Evolutionary conservation across 2,888 invertebrate genomes (phyloP), one percentile per base, ranked within the genome.

Genomic region (Monoplex corrugatus): DNA sequence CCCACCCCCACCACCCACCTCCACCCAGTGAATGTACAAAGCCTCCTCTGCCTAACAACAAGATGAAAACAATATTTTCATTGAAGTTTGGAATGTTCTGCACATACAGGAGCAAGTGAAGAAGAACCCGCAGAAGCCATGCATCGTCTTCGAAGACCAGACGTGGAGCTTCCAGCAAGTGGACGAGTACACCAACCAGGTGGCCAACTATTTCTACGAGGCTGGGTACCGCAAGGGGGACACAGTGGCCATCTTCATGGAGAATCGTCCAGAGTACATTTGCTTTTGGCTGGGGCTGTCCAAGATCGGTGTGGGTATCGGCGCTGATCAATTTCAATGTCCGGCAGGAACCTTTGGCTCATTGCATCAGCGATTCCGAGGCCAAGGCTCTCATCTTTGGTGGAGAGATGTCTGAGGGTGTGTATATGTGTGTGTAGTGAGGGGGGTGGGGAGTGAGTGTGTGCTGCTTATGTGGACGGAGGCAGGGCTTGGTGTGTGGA

Each of bases 261-360:
- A 98, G 96, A 99, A 99, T 96, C 97, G 98, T 72, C 98, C 98
- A 0, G 98, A 99, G 96, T 98, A 98, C 96, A 98, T 99, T 3
- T 97, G 98, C 75, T 97, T 98, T 63, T 99, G 99, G 99, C 96
- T 99, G 88, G 99, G 99, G 0, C 97, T 98, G 87, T 97, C 98
- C 23, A 98, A 99, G 96, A 96, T 96, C 84, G 97, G 97, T 32
- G 96, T 96, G 2, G 2, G 93, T 96, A 1, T 94, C 98, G 0
- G 98, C 99, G 0, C 97, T 99, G 87, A 98, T 99, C 94, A 99
- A 99, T 96, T 98, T 98, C 89, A 99, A 99, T 96, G 97, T 99
- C 94, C 97, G 98, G 82, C 97, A 98, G 91, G 97, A 97, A 86
- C 97, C 99, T 0, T 96, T 99, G 40, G 96, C 98, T 68, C 99